phyloP scores from a whole-genome alignment of 2,888 invertebrate genomes.

The Flabesymbios commensalis region DNA sequence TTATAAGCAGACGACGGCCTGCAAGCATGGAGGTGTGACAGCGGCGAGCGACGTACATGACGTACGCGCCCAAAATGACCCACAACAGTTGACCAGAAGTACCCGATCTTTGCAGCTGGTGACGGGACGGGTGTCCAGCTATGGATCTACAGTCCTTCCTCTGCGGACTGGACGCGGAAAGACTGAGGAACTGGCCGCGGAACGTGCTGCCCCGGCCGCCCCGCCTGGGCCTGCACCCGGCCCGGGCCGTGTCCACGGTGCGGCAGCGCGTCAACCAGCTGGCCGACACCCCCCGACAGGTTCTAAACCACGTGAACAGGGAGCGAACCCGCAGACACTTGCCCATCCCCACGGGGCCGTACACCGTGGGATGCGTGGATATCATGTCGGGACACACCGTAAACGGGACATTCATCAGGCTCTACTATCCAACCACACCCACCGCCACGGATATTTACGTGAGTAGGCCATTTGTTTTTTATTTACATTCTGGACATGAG shows the following conservation, averaged over 20 bases:
- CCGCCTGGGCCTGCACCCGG: not conserved
- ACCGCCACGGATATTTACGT: conserved; percentile 62
- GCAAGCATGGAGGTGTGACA: no score
- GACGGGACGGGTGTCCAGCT: not conserved
- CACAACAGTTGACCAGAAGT: no score
- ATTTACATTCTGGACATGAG: no score
- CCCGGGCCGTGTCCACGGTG: not conserved
- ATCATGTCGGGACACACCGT: conserved; percentile 66
- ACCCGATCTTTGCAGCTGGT: no score
- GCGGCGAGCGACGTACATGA: no score
- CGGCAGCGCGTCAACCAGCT: not conserved
- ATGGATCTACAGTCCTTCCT: conserved; percentile 8
- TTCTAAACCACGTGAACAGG: no score
- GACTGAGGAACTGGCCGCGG: not conserved
- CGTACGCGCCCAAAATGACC: no score
- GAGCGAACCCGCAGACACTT: conserved; percentile 42
- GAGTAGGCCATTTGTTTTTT: conserved; percentile 38
- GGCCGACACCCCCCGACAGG: not conserved
- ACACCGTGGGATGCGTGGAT: conserved; percentile 68
- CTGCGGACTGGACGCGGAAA: conserved; percentile 1
- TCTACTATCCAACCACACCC: conserved; percentile 70
- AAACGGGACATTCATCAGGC: conserved; percentile 66
- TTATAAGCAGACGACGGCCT: no score
- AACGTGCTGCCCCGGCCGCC: not conserved
- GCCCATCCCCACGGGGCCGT: conserved; percentile 59